phyloP scores from a whole-genome alignment of 1,140 invertebrate genomes.

The Limonius californicus region DNA sequence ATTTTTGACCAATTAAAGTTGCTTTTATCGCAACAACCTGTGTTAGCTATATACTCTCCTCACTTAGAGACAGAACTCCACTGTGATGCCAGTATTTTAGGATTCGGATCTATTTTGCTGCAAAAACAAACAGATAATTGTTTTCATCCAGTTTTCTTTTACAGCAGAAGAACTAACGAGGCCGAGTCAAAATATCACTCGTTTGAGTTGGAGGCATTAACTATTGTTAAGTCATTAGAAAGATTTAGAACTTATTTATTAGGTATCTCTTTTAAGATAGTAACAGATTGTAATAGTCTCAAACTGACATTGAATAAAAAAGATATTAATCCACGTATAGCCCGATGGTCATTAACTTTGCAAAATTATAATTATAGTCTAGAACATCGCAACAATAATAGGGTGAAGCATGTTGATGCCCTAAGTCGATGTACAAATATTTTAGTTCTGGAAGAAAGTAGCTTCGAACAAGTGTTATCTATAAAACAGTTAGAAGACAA shows the following conservation, averaged over 20 bases:
- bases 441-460: no score
- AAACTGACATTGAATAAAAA: neutral
- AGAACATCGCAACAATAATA: no score
- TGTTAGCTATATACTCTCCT: conserved; percentile 26
- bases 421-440: no score
- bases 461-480: no score
- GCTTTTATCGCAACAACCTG: conserved; percentile 1
- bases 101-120: conserved; percentile 37
- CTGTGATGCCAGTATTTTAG: neutral
- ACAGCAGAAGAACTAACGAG: conserved; percentile 33
- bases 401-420: no score
- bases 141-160: conserved; percentile 38
- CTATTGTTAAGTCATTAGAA: neutral
- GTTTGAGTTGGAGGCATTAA: neutral
- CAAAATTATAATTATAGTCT: no score
- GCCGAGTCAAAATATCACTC: conserved; percentile 19
- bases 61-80: conserved; percentile 27
- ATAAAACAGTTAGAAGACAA: no score
- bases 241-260: no score
- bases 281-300: neutral
- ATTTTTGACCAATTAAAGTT: no score
- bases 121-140: no score
- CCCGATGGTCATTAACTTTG: neutral
- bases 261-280: no score
- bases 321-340: neutral